Conservation (phyloP, 2,113 vertebrate species). For the Scophthalmus maximus region DNA sequence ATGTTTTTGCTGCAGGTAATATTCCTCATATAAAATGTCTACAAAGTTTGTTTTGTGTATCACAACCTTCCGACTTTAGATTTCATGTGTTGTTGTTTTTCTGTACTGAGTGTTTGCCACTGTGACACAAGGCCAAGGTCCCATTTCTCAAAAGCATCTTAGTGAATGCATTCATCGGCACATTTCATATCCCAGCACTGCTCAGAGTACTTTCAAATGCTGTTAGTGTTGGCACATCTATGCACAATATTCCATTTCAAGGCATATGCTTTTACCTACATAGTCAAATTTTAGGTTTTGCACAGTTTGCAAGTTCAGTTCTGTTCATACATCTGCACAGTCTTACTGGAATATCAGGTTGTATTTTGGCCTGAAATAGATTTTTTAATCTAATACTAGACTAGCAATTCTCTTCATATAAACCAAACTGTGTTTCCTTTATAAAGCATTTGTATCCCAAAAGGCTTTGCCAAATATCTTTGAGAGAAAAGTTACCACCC, state of each 20-base stretch:
- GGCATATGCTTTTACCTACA: constrained; percentile 1
- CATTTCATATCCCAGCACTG: constrained; percentile 6
- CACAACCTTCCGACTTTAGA: constrained; percentile 5
- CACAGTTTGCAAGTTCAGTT: background rate
- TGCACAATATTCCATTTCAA: constrained; percentile 45
- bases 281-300: constrained; percentile 8
- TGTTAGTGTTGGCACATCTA: constrained; percentile 17
- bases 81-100: background rate
- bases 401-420: background rate
- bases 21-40: constrained; percentile 10
- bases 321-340: no score
- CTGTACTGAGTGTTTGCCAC: constrained; percentile 21
- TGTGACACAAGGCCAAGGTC: constrained; percentile 44
- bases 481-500: no score
- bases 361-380: background rate
- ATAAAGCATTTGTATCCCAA: background rate
- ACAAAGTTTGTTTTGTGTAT: constrained; percentile 27
- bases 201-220: background rate
- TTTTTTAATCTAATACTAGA: background rate
- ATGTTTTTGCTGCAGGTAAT: constrained; percentile 6
- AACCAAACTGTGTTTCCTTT: background rate
- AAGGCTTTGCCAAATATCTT: no score
- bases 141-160: constrained; percentile 59
- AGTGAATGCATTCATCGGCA: constrained; percentile 46
- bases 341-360: no score